A percentile compares a stretch with the other conserved stretches of the same genome.
These are phyloP conservation scores for Morinoia aosen DNA, from an alignment of 2,888 invertebrate species.

Conservation along the genomic window DNA sequence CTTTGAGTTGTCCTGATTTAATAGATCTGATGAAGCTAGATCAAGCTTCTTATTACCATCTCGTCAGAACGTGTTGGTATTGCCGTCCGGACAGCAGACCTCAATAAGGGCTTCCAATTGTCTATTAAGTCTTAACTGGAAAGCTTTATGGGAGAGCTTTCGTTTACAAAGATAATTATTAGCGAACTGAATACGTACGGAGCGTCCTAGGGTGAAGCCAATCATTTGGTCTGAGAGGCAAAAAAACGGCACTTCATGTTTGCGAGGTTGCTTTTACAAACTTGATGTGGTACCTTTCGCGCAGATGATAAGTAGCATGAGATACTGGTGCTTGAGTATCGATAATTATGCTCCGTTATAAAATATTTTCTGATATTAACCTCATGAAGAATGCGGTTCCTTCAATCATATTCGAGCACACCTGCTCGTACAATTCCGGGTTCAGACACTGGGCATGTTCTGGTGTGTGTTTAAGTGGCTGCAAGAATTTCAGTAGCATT, in stretches of 20 bases:
- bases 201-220: background rate
- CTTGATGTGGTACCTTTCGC: background rate
- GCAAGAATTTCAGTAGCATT: background rate
- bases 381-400: background rate
- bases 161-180: background rate
- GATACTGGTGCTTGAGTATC: background rate
- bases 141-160: background rate
- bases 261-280: background rate
- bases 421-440: background rate
- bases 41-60: conserved; percentile 20
- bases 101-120: conserved; percentile 25
- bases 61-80: conserved; percentile 6
- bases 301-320: background rate
- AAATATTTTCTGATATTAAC: background rate
- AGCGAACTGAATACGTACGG: background rate
- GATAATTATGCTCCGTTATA: background rate
- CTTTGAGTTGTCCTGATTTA: conserved; percentile 22
- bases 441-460: background rate
- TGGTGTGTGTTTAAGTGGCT: background rate
- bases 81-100: background rate
- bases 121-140: conserved; percentile 33
- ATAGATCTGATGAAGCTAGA: background rate
- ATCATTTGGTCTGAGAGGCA: background rate
- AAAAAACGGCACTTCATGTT: background rate
- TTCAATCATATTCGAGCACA: background rate